Conservation (phyloP, 2,113 vertebrate genomes). For the Scomber scombrus region DNA sequence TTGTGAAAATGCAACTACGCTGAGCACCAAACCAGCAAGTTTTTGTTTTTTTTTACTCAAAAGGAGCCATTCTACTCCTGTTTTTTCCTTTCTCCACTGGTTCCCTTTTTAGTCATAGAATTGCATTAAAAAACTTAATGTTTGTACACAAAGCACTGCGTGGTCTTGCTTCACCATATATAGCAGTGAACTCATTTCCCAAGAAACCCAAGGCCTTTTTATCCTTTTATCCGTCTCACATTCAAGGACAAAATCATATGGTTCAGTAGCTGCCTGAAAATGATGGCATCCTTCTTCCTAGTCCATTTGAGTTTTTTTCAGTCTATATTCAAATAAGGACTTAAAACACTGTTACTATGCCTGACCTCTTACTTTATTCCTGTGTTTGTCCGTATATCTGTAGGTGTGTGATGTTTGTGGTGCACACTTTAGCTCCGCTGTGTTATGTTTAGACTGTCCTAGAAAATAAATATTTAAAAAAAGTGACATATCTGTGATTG, state of each 20-base stretch:
- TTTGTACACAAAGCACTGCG: neutral
- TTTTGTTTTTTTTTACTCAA: too few species aligned
- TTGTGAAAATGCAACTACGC: too few species aligned
- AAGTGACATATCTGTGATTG: neutral
- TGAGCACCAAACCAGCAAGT: too few species aligned
- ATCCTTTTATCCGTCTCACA: slow-evolving; percentile 16
- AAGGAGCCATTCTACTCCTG: neutral
- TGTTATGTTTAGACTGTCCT: too few species aligned
- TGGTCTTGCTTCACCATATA: neutral
- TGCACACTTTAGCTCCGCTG: too few species aligned
- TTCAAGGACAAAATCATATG: slow-evolving; percentile 14
- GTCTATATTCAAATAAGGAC: slow-evolving; percentile 21
- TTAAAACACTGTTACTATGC: neutral
- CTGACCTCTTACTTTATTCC: slow-evolving; percentile 14
- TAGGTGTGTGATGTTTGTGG: slow-evolving; percentile 3
- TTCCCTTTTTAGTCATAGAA: neutral
- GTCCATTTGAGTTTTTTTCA: neutral
- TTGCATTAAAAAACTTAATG: neutral
- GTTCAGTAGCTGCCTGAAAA: slow-evolving; percentile 7
- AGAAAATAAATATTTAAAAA: neutral
- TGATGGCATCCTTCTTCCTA: neutral
- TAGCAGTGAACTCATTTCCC: neutral
- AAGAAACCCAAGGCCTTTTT: neutral
- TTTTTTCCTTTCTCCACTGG: neutral
- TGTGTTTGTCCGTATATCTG: neutral